These are phyloP conservation scores for Notodonta dromedarius DNA, from an alignment of 2,888 invertebrate species.

Conservation along the genomic window DNA sequence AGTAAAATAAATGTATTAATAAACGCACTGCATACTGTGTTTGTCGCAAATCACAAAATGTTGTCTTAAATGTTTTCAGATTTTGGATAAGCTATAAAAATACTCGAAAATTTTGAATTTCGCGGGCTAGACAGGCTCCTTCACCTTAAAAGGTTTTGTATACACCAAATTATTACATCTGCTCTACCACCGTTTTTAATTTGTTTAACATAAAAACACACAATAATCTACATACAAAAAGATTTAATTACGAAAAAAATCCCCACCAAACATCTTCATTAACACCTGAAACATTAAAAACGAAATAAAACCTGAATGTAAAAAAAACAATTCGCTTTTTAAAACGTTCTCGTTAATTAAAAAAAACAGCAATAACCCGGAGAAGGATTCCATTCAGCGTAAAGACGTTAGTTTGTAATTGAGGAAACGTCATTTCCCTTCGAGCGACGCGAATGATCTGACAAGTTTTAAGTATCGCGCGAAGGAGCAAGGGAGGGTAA, in stretches of 20 bases:
- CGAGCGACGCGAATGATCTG: conserved; percentile 59
- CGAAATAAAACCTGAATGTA: background rate
- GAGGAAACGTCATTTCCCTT: conserved; percentile 61
- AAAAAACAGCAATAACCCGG: conserved; percentile 20
- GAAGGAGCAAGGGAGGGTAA: conserved; percentile 19
- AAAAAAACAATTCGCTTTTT: conserved; percentile 16
- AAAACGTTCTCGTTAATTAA: conserved; percentile 31
- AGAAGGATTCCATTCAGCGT: conserved; percentile 38
- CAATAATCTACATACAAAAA: background rate
- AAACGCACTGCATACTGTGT: too few relatives aligned
- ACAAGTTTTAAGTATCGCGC: conserved; percentile 51
- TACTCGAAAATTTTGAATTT: too few relatives aligned
- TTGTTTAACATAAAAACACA: background rate
- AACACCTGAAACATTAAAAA: background rate
- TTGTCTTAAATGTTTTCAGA: too few relatives aligned
- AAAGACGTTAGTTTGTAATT: conserved; percentile 43
- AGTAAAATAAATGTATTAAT: too few relatives aligned
- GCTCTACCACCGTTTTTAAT: too few relatives aligned
- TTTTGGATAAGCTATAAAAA: too few relatives aligned
- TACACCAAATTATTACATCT: too few relatives aligned
- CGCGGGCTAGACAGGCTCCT: too few relatives aligned
- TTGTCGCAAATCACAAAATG: too few relatives aligned
- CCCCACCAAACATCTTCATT: background rate
- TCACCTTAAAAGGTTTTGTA: too few relatives aligned
- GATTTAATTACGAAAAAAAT: background rate